A percentile compares a stretch with the other conserved stretches of the same genome.
phyloP scores from a whole-genome alignment of 2,888 invertebrate species.

The Drosophila flavopinicola region DNA sequence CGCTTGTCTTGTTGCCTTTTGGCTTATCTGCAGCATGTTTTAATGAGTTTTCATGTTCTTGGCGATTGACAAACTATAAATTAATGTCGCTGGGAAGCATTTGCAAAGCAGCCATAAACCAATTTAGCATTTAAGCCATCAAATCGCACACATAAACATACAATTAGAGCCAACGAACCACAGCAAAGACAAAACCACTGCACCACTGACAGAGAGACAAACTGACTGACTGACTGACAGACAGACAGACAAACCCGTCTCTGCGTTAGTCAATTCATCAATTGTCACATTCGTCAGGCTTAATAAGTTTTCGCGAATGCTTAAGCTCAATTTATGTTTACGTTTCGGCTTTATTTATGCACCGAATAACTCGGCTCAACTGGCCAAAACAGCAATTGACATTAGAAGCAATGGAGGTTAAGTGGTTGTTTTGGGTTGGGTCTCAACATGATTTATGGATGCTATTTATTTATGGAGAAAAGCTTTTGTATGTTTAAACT shows the following conservation, averaged over 20 bases:
- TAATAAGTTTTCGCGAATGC: conserved; percentile 69
- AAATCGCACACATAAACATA: conserved; percentile 17
- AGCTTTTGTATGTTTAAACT: not conserved
- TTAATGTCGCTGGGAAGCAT: conserved; percentile 63
- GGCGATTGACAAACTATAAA: conserved; percentile 70
- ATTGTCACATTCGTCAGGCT: conserved; percentile 74
- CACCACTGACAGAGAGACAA: conserved; percentile 14
- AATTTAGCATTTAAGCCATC: conserved; percentile 63
- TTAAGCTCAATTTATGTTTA: conserved; percentile 68
- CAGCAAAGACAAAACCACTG: conserved; percentile 18
- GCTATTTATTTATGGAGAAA: too few relatives aligned
- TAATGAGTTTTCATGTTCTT: conserved; percentile 67
- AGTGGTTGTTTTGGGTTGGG: conserved; percentile 47
- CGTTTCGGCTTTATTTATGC: conserved; percentile 45
- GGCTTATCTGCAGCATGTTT: conserved; percentile 58
- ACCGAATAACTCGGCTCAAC: conserved; percentile 5
- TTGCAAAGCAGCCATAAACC: conserved; percentile 57
- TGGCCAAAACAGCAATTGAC: conserved; percentile 26
- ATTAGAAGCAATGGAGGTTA: conserved; percentile 46
- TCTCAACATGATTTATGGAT: conserved; percentile 22
- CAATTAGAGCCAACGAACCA: conserved; percentile 40
- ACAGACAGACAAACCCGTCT: conserved; percentile 15
- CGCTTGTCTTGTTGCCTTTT: conserved; percentile 11
- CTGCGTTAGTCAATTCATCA: conserved; percentile 60
- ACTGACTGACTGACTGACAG: conserved; percentile 4